Percentiles rank a stretch among this genome's conserved stretches.
Evolutionary conservation across 2,797 vertebrate species (phyloP).

Genomic region (Strix occidentalis): DNA sequence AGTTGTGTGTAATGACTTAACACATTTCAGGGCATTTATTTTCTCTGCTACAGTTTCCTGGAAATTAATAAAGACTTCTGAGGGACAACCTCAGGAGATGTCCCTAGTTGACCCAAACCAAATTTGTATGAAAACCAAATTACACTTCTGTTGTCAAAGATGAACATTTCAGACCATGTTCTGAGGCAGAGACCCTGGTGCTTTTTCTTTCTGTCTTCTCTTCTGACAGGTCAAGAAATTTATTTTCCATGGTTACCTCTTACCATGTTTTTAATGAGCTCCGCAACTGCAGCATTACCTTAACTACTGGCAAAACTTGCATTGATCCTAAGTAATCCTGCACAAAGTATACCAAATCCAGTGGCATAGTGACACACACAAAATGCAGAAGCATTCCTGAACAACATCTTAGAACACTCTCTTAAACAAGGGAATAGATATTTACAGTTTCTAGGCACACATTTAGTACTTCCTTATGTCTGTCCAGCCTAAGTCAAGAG

Average conservation of each 20-base stretch:
- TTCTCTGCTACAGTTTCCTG: not conserved
- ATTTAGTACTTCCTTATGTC: not conserved
- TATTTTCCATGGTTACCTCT: not conserved
- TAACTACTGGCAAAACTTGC: not conserved
- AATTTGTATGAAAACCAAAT: not conserved
- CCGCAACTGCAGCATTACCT: not conserved
- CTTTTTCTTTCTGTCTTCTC: not conserved
- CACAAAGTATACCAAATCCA: not conserved
- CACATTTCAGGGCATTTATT: not conserved
- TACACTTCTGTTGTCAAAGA: not conserved
- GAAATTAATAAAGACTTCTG: not conserved
- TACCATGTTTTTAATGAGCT: not conserved
- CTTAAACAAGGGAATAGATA: not conserved
- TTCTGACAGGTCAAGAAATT: not conserved
- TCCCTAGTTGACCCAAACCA: not conserved
- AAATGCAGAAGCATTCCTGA: not conserved
- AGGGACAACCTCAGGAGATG: not conserved
- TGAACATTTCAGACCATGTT: not conserved
- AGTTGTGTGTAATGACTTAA: not conserved
- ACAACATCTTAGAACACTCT: not conserved
- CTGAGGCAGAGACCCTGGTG: not conserved
- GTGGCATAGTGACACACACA: not conserved
- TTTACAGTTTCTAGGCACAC: not conserved
- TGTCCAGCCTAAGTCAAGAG: not conserved
- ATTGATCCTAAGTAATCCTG: not conserved